Evolutionary conservation across 2,113 vertebrate species (phyloP).

Genomic region (Heloderma charlesbogerti): DNA sequence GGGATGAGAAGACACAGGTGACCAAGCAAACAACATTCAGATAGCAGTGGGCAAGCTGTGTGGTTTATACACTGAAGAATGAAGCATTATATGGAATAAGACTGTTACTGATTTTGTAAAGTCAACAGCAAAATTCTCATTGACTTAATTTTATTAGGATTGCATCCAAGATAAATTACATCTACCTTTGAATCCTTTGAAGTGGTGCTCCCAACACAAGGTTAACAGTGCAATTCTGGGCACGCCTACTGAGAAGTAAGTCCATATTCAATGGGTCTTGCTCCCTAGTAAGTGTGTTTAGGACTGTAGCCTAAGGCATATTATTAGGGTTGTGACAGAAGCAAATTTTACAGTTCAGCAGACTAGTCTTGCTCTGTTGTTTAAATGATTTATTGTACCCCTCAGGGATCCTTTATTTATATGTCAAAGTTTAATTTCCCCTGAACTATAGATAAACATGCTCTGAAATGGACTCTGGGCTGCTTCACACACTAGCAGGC

Average conservation of each 20-base stretch:
- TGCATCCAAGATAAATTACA: background rate
- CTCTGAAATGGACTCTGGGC: background rate
- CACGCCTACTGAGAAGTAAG: background rate
- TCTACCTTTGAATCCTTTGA: background rate
- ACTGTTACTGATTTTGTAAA: background rate
- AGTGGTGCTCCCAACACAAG: background rate
- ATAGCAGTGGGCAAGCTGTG: constrained; percentile 31
- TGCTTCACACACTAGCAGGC: background rate
- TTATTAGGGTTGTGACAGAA: background rate
- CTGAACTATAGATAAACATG: background rate
- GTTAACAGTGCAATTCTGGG: background rate
- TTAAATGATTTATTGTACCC: constrained; percentile 3
- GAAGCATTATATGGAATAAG: background rate
- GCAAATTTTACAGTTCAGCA: background rate
- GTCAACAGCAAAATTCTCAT: background rate
- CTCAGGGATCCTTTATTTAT: background rate
- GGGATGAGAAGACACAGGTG: constrained; percentile 51
- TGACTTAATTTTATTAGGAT: background rate
- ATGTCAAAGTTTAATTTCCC: background rate
- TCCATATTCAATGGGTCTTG: background rate
- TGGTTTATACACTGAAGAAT: background rate
- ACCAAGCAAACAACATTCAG: constrained; percentile 28
- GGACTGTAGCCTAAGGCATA: background rate
- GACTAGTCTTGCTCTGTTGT: background rate
- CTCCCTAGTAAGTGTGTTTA: background rate